Conservation (phyloP, 1,140 invertebrate species). For the Drosophila novamexicana region DNA sequence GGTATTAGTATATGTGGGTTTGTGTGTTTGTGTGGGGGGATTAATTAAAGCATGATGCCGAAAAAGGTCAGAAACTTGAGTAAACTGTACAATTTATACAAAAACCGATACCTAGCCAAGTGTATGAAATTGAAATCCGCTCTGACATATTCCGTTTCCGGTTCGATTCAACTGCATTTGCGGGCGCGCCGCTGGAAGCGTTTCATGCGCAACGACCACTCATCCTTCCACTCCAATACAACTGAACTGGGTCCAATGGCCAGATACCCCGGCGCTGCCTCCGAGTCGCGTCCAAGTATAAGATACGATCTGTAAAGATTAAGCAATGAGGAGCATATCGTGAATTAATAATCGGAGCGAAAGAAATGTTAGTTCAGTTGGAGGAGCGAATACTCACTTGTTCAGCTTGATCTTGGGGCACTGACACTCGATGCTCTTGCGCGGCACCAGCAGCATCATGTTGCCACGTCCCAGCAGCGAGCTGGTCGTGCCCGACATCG, state of each 20-base stretch:
- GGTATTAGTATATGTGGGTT: conserved; percentile 1
- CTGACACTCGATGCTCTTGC: conserved; percentile 94
- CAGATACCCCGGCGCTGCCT: conserved; percentile 88
- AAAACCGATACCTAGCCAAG: conserved; percentile 84
- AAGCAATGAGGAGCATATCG: not conserved
- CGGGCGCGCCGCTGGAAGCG: conserved; percentile 92
- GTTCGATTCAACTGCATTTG: conserved; percentile 86
- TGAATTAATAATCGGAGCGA: not conserved
- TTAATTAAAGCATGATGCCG: conserved; percentile 83
- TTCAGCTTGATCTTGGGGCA: conserved; percentile 97
- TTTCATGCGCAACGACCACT: conserved; percentile 96
- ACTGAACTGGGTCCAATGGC: conserved; percentile 94
- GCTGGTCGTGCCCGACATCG: conserved; percentile 85
- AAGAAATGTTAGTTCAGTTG: not conserved
- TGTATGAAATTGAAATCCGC: conserved; percentile 84
- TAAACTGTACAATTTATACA: conserved; percentile 85
- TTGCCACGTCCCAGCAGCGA: conserved; percentile 87
- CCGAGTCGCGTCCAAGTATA: conserved; percentile 93
- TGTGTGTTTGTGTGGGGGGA: conserved; percentile 19
- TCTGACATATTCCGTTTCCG: conserved; percentile 84
- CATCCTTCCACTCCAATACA: conserved; percentile 96
- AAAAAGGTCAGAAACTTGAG: conserved; percentile 84
- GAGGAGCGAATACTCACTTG: conserved; percentile 87
- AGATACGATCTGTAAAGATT: conserved; percentile 90
- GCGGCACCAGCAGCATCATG: conserved; percentile 90